Evolutionary conservation across 2,888 invertebrate genomes (phyloP).

Genomic region (Oligia strigilis): DNA sequence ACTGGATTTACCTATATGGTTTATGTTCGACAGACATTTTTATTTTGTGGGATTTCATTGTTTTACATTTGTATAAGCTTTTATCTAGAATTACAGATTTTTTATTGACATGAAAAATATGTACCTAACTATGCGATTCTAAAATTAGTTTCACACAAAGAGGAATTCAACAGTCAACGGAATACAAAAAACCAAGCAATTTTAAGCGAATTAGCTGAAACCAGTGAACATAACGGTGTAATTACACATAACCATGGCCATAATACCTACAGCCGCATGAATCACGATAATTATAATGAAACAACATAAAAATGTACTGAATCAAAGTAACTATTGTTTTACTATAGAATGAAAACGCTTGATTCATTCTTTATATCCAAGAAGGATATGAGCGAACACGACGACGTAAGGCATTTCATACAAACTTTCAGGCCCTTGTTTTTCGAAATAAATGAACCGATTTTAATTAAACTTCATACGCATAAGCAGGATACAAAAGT

Average conservation of each 20-base stretch:
- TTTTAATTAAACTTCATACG: no score
- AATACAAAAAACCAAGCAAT: slow-evolving; percentile 35
- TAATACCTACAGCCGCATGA: slow-evolving; percentile 4
- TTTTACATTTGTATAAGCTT: neutral
- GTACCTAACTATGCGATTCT: neutral
- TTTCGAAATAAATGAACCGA: no score
- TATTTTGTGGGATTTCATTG: slow-evolving; percentile 8
- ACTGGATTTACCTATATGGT: slow-evolving; percentile 38
- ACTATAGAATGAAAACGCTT: neutral
- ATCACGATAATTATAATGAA: slow-evolving; percentile 2
- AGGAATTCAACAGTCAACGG: neutral
- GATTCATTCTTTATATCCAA: neutral
- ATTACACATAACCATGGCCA: slow-evolving; percentile 26
- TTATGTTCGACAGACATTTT: slow-evolving; percentile 1
- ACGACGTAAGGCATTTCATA: no score
- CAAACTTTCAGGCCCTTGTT: no score
- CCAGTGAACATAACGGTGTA: slow-evolving; percentile 14
- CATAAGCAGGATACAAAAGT: no score
- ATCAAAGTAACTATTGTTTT: neutral
- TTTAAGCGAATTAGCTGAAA: slow-evolving; percentile 26
- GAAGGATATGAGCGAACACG: no score
- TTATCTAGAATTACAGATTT: neutral
- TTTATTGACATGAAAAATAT: neutral
- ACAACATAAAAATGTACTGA: slow-evolving; percentile 5
- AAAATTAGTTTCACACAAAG: neutral